Base-by-base conservation (phyloP, 2,797 vertebrate genomes). In the Sebastes matsubarae region DNA sequence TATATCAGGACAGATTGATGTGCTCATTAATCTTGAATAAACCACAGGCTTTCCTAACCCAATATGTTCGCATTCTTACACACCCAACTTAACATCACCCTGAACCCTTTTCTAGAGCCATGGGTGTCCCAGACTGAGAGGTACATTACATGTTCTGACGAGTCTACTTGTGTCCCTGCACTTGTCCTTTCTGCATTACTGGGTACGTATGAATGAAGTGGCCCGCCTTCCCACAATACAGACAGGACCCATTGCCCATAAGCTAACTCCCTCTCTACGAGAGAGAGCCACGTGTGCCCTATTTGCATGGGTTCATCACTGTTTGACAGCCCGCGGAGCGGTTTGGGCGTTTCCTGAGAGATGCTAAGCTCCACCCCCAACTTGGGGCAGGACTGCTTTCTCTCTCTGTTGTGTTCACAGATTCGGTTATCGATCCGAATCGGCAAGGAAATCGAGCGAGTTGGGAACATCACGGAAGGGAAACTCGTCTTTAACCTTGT, bases 1-100 rank as follows among this genome's bases (percentile, higher is more conserved):
- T 36, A 0, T 11, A 59, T 67, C 42, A 52, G 18, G 55, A 60
- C 42, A 68, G 29, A 80, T 60, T 75, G 42, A 80, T 78, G 63
- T 20, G 20, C 25, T 80, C 68, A 81, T 88, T 73, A 50, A 83
- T 86, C 63, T 78, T 65, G 4, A 79, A 65, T 64, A 79, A 75
- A 85, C 30, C 4, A 14, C 10, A 5, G 22, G 25, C 38, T 87
- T 87, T 36, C 61, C 58, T 42, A 58, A 80, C 18, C 65, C 80
- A 32, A 60, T 59, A 77, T 67, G n/a, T 82, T 80, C 13, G 38
- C 38, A 42, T 42, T 42, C 38, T 42, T 0, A 42, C 14, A 42
- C 14, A 42, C 38, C 38, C 38, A 42, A 42, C 38, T 42, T 42
- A 42, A 42, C 38, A 42, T 16, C 38, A 42, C 38, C 38, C 2